Base-by-base conservation (phyloP, 53 echinoderm and acorn worm genomes). In the Mesocentrotus franciscanus region DNA sequence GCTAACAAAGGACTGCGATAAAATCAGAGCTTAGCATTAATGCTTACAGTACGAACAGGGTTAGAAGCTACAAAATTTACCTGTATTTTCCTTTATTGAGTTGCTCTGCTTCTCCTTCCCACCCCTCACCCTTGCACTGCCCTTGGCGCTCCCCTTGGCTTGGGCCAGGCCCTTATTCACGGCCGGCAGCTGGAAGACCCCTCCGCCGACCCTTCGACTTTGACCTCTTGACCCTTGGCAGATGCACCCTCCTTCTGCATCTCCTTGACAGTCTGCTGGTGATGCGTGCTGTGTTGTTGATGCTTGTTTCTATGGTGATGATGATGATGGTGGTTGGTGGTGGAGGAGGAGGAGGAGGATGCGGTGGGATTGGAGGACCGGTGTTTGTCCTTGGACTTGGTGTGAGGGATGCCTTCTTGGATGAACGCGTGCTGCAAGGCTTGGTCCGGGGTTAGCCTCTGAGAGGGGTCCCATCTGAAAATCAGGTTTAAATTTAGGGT, bases 371-470 rank as follows among this genome's bases (percentile, higher is more conserved):
- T 89, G 61, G 87, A 59, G 49, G 89, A 58, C 42, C 93, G 94
- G 91, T 96, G 96, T 66, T 95, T 95, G 9, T 93, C 89, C 13
- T 74, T 91, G 32, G 95, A 93, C 79, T 95, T 96, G 24, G 96
- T 95, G 92, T 96, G 96, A 10, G 96, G 94, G 92, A 96, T 95
- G 90, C 96, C 98, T 68, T 99, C 99, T 39, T 96, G 97, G 74
- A 99, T 97, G 98, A 98, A 99, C 1, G 97, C 97, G 60, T 99
- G 99, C 71, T 96, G 96, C 56, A 99, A 64, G 20, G 99, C 99
- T 89, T 99, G 95, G 24, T 99, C 99, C 33, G 99, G 99, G 35
- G 98, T 97, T 96, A 99, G 92, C 68, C 99, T 92, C 84, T 96
- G 91, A 24, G 95, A 93, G 7, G 99, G 98, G 91, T 99, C 99